phyloP scores from a whole-genome alignment of 2,888 invertebrate species.

The Coecobrya sp. region DNA sequence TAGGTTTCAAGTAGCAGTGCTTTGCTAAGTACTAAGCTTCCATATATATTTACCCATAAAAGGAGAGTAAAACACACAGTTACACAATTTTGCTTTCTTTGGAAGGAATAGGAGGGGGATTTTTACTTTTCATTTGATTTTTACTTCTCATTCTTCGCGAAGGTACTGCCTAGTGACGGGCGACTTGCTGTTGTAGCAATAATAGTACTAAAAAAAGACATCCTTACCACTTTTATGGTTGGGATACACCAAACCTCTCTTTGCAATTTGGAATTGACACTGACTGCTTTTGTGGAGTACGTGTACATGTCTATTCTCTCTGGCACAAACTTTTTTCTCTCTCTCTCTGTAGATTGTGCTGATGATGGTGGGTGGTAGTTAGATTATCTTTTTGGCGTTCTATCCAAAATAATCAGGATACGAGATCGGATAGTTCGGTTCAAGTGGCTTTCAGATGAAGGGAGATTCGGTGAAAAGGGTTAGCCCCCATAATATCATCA shows the following conservation, averaged over 20 bases:
- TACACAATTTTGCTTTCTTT: conserved; percentile 3
- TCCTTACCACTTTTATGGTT: not conserved
- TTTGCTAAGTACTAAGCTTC: conserved; percentile 1
- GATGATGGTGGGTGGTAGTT: not conserved
- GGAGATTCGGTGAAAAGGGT: not conserved
- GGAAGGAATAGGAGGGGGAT: not conserved
- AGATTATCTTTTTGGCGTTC: conserved; percentile 13
- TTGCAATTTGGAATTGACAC: not conserved
- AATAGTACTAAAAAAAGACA: not conserved
- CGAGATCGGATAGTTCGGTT: not conserved
- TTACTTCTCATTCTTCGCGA: not conserved
- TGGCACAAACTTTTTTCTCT: not conserved
- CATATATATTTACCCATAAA: not conserved
- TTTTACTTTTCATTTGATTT: not conserved
- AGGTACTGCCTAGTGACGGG: conserved; percentile 1
- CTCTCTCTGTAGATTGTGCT: not conserved
- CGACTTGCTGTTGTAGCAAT: not conserved
- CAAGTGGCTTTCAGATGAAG: not conserved
- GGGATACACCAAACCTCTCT: not conserved
- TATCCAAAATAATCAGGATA: not conserved
- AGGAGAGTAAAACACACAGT: not conserved
- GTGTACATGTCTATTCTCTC: not conserved
- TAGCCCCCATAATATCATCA: not conserved
- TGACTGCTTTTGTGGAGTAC: conserved; percentile 6
- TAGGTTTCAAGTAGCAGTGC: not conserved